Evolutionary conservation across 2,888 invertebrate species (phyloP).

Genomic region (Catocala sponsa): DNA sequence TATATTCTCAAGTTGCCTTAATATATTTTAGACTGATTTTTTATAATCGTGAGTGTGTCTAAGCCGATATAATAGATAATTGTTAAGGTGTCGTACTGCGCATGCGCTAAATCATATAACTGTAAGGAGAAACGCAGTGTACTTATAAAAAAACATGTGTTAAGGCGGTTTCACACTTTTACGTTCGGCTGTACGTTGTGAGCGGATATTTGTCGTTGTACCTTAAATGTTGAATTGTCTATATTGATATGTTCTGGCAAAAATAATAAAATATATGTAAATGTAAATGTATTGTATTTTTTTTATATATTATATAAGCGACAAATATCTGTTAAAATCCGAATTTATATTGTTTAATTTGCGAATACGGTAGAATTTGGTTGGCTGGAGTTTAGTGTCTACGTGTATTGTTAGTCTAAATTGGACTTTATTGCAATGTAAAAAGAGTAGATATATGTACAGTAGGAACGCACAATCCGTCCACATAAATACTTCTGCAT

Average conservation of each 20-base stretch:
- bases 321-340: conserved; percentile 50
- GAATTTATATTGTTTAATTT: conserved; percentile 53
- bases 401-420: conserved; percentile 36
- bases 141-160: conserved; percentile 58
- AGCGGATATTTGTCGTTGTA: conserved; percentile 46
- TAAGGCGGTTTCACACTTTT: conserved; percentile 46
- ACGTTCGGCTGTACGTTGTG: conserved; percentile 25
- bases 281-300: neutral
- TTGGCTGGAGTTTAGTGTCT: conserved; percentile 39
- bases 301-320: conserved; percentile 7
- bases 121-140: conserved; percentile 59
- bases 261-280: too few relatives aligned
- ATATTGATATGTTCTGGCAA: too few relatives aligned
- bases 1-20: conserved; percentile 90
- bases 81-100: conserved; percentile 62
- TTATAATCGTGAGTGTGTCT: conserved; percentile 79
- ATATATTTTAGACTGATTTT: conserved; percentile 91
- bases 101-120: conserved; percentile 53
- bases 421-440: conserved; percentile 39
- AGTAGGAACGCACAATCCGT: conserved; percentile 74
- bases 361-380: conserved; percentile 36
- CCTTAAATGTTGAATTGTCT: conserved; percentile 6
- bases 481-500: conserved; percentile 67
- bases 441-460: conserved; percentile 47
- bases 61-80: conserved; percentile 56